These are phyloP conservation scores for Polia nebulosa DNA, from an alignment of 2,888 invertebrate genomes.

Conservation along the genomic window DNA sequence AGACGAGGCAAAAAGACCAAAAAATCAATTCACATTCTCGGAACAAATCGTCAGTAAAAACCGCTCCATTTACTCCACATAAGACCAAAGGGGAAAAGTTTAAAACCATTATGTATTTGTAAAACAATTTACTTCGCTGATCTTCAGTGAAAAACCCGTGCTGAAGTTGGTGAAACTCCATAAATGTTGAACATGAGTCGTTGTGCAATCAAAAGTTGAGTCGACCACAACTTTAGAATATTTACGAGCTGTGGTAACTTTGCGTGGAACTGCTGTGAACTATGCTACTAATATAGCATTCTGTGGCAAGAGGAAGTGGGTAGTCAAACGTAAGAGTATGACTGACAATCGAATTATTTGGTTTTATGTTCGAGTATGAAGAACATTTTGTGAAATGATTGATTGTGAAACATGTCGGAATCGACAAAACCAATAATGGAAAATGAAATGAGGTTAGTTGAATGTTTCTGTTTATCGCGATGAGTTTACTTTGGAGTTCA, in stretches of 20 bases:
- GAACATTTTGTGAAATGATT: conserved; percentile 21
- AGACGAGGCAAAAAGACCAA: background rate
- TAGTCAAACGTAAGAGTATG: background rate
- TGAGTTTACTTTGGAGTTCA: conserved; percentile 7
- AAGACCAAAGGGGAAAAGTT: conserved; percentile 51
- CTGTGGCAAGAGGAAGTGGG: background rate
- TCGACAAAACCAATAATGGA: background rate
- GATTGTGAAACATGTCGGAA: conserved; percentile 5
- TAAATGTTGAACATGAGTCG: conserved; percentile 30
- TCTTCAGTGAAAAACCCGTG: conserved; percentile 38
- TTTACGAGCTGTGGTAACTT: conserved; percentile 15
- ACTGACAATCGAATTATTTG: conserved; percentile 19
- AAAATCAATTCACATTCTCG: conserved; percentile 19
- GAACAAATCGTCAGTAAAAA: conserved; percentile 46
- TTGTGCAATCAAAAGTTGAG: conserved; percentile 49
- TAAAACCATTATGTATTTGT: conserved; percentile 47
- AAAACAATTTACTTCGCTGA: conserved; percentile 47
- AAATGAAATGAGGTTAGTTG: conserved; percentile 17
- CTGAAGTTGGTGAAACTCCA: conserved; percentile 35
- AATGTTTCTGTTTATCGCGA: conserved; percentile 11
- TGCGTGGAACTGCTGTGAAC: background rate
- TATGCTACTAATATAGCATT: background rate
- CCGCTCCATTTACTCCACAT: conserved; percentile 45
- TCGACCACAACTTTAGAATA: conserved; percentile 38
- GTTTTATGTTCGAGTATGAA: background rate